A percentile compares a stretch with the other conserved stretches of the same genome.
phyloP scores from a whole-genome alignment of 2,797 vertebrate genomes.

The Threskiornis aethiopicus region DNA sequence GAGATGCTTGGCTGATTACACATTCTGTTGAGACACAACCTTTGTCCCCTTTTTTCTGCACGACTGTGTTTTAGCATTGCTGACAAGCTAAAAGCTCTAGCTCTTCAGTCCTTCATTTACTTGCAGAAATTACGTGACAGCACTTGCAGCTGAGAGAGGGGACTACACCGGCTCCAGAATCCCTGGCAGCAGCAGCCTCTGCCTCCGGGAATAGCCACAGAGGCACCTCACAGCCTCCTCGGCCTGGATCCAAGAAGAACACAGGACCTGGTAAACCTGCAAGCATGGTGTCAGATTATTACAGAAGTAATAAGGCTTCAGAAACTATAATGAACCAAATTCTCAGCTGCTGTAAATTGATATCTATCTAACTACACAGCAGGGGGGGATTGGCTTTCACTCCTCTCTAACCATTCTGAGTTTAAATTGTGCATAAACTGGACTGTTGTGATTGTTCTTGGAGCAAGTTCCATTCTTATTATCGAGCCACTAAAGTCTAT shows the following conservation, averaged over 20 bases:
- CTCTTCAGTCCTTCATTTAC: neutral
- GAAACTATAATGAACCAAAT: neutral
- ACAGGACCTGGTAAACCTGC: neutral
- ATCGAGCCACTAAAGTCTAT: neutral
- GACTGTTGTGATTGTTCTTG: neutral
- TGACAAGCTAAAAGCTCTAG: neutral
- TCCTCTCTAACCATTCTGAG: neutral
- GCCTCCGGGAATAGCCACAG: rapidly evolving
- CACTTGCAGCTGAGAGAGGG: neutral
- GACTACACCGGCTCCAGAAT: neutral
- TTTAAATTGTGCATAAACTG: neutral
- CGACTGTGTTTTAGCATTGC: neutral
- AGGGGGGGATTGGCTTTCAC: neutral
- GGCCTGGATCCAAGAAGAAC: rapidly evolving
- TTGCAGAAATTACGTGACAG: neutral
- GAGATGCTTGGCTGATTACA: neutral
- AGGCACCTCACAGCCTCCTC: neutral
- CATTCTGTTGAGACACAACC: neutral
- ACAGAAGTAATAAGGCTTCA: neutral
- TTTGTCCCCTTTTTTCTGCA: neutral
- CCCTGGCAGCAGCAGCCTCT: rapidly evolving
- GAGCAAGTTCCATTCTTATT: neutral
- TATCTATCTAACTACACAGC: neutral
- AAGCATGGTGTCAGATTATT: neutral
- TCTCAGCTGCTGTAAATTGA: neutral